Evolutionary conservation across 37 sponge, comb jelly and placozoan species (phyloP).

Genomic region (Tethya wilhelma): DNA sequence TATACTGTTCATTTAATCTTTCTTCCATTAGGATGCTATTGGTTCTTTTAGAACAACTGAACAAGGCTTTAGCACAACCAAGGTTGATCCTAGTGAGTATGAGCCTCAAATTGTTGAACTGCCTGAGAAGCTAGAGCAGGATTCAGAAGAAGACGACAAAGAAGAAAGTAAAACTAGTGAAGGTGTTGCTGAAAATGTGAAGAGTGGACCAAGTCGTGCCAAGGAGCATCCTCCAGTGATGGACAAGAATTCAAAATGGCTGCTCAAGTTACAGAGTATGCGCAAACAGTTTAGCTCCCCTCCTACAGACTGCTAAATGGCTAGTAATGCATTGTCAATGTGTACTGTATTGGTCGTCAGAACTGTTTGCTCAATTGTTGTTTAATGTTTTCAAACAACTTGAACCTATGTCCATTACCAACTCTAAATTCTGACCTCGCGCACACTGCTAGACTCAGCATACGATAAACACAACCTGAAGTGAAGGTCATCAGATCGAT

Average conservation of each 20-base stretch:
- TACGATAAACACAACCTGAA: too few species aligned
- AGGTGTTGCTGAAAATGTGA: not conserved
- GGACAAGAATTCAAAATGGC: slow-evolving; percentile 33
- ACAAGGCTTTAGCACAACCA: too few species aligned
- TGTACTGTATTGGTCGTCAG: not conserved
- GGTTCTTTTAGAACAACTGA: too few species aligned
- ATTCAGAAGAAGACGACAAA: not conserved
- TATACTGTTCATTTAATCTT: too few species aligned
- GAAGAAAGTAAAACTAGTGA: not conserved
- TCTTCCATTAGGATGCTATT: too few species aligned
- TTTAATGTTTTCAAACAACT: too few species aligned
- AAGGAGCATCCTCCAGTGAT: not conserved
- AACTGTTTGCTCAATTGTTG: too few species aligned
- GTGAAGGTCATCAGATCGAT: too few species aligned
- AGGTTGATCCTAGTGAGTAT: slow-evolving; percentile 47
- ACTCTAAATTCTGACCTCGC: too few species aligned
- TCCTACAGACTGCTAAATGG: slow-evolving; percentile 10
- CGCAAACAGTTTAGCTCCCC: slow-evolving; percentile 3
- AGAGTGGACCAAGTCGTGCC: not conserved
- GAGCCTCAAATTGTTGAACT: slow-evolving; percentile 53
- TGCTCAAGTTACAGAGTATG: slow-evolving; percentile 34
- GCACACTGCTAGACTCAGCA: too few species aligned
- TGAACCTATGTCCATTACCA: too few species aligned
- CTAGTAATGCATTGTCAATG: not conserved
- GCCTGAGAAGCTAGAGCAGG: not conserved